Base-by-base conservation (phyloP, 1,140 invertebrate species). In the Aphelinus certus region DNA sequence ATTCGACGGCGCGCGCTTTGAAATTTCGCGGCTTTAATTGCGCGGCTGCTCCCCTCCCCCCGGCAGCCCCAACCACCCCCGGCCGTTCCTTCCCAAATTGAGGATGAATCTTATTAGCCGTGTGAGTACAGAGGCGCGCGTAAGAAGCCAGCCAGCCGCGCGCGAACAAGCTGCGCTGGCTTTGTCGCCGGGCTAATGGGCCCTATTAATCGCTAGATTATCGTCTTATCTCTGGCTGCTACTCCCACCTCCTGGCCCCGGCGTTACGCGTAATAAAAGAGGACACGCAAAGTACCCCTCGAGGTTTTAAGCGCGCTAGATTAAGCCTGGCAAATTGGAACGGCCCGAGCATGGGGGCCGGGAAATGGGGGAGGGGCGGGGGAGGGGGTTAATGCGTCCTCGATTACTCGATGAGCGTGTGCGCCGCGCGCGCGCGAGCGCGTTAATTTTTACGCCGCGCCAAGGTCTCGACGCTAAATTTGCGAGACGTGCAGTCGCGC, bases 21-120 rank as follows among this genome's bases (percentile, higher is more conserved):
- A 76, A 76, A 76, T 76, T 76, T 76, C 68, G 74, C 56, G 68
- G 74, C 63, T 76, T 65, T 76, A 76, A 76, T 76, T 76, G 69
- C 74, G 63, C 61, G 67, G 26, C 26, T 43, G 60, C 51, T 48
- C 57, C 62, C 65, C 57, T 68, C 64, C 43, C 51, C 71, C 9
- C 9, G 26, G 42, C n/a, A 4, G 43, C 42, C 47, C 45, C 3
- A 2, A 45, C 47, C 9, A 1, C 5, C 68, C 3, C 57, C 10
- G 26, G n/a, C 47, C 5, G 49, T 9, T 48, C 42, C n/a, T 43
- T 3, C 47, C 71, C 51, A 67, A 73, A 73, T 73, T 68, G 51
- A 9, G 58, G 65, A 74, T 74, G 58, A 74, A 74, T 74, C 65
- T 74, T 68, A 74, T 74, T 74, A 74, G 42, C 42, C 67, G 67